Conservation (phyloP, 2,113 vertebrate species). For the Marmota monax region DNA sequence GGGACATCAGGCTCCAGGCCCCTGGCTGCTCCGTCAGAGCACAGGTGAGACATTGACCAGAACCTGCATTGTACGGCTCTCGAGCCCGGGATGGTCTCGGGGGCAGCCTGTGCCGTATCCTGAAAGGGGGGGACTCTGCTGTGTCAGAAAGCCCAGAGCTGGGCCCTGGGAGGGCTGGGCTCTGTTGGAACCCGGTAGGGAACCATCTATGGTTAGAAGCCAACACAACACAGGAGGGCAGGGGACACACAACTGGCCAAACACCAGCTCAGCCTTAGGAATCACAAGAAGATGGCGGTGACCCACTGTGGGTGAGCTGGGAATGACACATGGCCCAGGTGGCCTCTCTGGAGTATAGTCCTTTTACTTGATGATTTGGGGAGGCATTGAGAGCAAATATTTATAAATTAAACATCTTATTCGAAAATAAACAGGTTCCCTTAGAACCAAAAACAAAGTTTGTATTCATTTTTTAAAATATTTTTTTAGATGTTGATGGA, state of each 20-base stretch:
- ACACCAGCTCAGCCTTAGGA: background rate
- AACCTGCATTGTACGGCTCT: background rate
- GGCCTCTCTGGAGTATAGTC: background rate
- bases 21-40: background rate
- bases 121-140: background rate
- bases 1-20: background rate
- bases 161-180: background rate
- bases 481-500: too few species aligned
- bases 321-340: fast-evolving
- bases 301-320: background rate
- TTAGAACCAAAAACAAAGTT: slow-evolving; percentile 8
- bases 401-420: background rate
- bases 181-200: background rate
- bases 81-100: background rate
- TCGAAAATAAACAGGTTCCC: slow-evolving; percentile 22
- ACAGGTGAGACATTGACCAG: background rate
- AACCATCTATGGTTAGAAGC: background rate
- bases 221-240: background rate
- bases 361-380: background rate
- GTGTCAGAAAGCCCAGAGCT: background rate
- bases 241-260: background rate
- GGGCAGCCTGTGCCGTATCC: background rate
- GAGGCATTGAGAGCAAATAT: background rate
- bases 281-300: fast-evolving
- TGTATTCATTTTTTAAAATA: background rate